Evolutionary conservation across 2,888 invertebrate genomes (phyloP), one percentile per base, ranked within the genome.

Genomic region (Drosophila algonquin): DNA sequence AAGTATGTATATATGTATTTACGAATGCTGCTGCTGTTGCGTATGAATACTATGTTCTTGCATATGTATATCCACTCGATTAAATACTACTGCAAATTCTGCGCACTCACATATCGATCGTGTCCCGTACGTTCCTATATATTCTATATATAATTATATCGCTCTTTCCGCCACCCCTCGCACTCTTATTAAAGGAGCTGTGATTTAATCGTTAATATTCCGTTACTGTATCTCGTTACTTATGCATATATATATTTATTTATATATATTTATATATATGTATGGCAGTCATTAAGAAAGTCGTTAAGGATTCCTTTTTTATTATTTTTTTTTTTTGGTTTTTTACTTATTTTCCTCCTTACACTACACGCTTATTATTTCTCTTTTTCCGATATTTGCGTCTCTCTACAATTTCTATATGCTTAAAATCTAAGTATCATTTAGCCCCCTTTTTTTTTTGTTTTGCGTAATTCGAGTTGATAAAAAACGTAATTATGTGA

Each of bases 251-350:
- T 67, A 68, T 73, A 65, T 72, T 63, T 63, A 44, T 45, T 64
- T 72, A 55, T 58, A 63, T 60, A 56, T 73, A 63, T 62, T 47
- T 60, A 69, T 62, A 63, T 63, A 76, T 81, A 80, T 84, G 76
- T 82, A 89, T 89, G 86, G 85, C 86, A 85, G 85, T 85, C 89
- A 80, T 80, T 87, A 79, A 87, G 85, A 89, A 89, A 89, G 87
- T 89, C 89, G 89, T 84, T 87, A 85, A 87, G 85, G 85, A 84
- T 89, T 85, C 70, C 81, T 87, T 65, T 72, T 70, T 72, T 58
- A 47, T 63, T 54, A 68, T 51, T 60, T 48, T 24, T 53, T 71
- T 10, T 58, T n/a, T 16, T 56, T 62, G n/a, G 47, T 27, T 40
- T 46, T 63, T 35, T 35, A 3, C 35, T 5, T 35, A 10, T 35